Base-by-base conservation (phyloP, 2,797 vertebrate genomes). In the Tauraco hartlaubi region DNA sequence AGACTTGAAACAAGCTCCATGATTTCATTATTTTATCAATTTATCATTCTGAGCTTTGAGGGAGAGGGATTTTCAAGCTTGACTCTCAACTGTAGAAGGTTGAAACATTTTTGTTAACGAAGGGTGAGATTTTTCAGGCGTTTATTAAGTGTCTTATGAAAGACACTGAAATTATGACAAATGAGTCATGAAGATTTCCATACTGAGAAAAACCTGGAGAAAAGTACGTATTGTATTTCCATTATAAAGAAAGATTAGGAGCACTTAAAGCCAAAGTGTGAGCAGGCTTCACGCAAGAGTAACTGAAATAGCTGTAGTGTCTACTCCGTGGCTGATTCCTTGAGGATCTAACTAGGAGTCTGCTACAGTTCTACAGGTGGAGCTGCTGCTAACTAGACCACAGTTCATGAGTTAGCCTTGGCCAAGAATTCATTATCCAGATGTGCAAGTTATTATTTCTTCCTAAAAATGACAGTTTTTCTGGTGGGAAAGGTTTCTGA, bases 401-500 rank as follows among this genome's bases (percentile, higher is more conserved):
- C 69, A 61, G 22, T 26, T 75, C 80, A 39, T 14, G 73, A 78
- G 66, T 22, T 59, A 48, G 12, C 21, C 28, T 74, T 71, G 89
- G 84, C 87, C 41, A 76, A 67, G 64, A 80, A 85, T 63, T 80
- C 75, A 6, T 63, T 94, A 37, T 52, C 68, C 78, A 94, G 91
- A 74, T 72, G 72, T 87, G 55, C 28, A 83, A 76, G 64, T 85
- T 56, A 19, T 48, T 88, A 46, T 62, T 94, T 92, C 61, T 28
- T 61, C 87, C 82, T 56, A 25, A 91, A 94, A 95, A 91, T 56
- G 52, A 37, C 56, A 49, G 56, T 74, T 92, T 90, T 55, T 73
- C 37, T 80, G 62, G 33, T 25, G 64, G 59, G 75, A 88, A 80
- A 61, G 26, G 37, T 51, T 94, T 85, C 72, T 83, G 37, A 87